Conservation (phyloP, 2,888 invertebrate species). For the Oligia fasciuncula region DNA sequence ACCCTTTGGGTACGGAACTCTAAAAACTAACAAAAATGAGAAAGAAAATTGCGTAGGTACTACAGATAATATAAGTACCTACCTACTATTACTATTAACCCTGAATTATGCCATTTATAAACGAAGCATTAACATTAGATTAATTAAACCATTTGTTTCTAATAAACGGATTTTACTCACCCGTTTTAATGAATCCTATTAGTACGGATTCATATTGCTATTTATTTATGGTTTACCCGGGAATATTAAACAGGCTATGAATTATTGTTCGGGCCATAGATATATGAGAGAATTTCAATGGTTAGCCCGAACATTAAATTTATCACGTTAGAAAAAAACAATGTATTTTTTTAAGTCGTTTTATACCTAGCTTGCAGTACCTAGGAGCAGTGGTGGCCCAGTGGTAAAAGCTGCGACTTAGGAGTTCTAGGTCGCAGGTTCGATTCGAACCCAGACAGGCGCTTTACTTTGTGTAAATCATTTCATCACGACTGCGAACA, state of each 20-base stretch:
- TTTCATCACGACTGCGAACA: neutral
- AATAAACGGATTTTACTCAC: neutral
- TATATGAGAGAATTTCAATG: too few relatives aligned
- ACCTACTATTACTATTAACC: neutral
- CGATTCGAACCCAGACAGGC: neutral
- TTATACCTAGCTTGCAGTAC: neutral
- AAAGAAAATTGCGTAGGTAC: neutral
- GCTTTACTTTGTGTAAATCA: neutral
- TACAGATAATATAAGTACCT: neutral
- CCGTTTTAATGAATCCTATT: constrained; percentile 22
- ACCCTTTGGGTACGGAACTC: too few relatives aligned
- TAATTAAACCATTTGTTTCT: constrained; percentile 8
- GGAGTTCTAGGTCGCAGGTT: neutral
- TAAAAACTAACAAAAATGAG: neutral
- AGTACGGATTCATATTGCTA: constrained; percentile 2
- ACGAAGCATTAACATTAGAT: neutral
- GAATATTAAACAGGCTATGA: neutral
- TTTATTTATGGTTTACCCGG: constrained; percentile 18
- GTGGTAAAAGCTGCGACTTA: neutral
- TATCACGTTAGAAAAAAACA: neutral
- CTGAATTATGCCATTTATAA: neutral
- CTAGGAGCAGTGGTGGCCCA: too few relatives aligned
- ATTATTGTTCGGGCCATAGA: neutral
- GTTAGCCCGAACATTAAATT: too few relatives aligned
- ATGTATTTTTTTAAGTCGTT: neutral